Evolutionary conservation across 2,113 vertebrate species (phyloP).

Genomic region (Herpailurus yagouaroundi): DNA sequence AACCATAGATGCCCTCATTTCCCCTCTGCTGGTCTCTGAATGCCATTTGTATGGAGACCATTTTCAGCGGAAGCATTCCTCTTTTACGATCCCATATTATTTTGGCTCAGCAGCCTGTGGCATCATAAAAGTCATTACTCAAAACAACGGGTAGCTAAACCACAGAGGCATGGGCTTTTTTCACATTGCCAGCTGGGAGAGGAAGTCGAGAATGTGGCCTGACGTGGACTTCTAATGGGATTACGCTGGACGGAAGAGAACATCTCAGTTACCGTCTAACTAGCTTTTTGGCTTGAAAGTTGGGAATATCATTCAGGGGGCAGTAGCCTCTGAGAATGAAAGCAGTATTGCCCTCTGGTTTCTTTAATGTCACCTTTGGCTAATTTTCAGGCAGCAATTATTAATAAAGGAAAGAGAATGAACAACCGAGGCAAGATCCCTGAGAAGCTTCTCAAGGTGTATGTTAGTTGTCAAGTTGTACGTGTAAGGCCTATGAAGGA

Average conservation of each 20-base stretch:
- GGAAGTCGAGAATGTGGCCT: neutral
- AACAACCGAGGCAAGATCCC: neutral
- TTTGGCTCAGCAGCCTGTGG: slow-evolving; percentile 18
- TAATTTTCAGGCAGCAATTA: neutral
- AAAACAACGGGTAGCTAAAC: slow-evolving; percentile 47
- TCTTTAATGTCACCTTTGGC: neutral
- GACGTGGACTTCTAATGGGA: neutral
- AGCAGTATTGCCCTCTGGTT: neutral
- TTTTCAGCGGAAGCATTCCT: slow-evolving; percentile 27
- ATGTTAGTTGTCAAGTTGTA: neutral
- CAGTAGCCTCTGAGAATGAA: neutral
- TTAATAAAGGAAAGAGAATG: neutral
- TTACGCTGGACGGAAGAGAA: neutral
- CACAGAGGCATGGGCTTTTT: neutral
- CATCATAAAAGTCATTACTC: slow-evolving; percentile 45
- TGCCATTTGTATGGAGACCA: neutral
- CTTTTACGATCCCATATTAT: slow-evolving; percentile 22
- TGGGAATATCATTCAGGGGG: neutral
- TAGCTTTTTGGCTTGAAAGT: neutral
- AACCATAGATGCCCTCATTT: neutral
- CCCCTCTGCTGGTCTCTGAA: neutral
- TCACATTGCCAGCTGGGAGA: neutral
- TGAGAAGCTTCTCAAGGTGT: neutral
- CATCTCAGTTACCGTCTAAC: neutral
- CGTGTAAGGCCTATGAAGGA: neutral